Evolutionary conservation across 2,797 vertebrate species (phyloP), one percentile per base, ranked within the genome.

Genomic region (Macropodus opercularis): DNA sequence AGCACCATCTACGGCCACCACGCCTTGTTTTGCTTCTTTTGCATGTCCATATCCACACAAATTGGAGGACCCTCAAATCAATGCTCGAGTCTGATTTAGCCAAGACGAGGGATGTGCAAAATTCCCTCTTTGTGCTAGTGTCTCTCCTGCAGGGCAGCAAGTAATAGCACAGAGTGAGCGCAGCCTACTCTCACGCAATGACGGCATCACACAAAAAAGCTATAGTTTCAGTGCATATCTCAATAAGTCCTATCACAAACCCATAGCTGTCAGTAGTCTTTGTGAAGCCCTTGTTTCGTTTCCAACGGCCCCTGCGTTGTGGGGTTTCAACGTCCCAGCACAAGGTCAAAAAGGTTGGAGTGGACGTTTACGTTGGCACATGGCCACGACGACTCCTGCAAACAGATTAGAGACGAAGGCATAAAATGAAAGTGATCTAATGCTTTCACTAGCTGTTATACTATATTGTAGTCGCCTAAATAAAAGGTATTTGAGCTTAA

Each of bases 401-500:
- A n/a, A 22, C 21, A 50, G 59, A 69, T 66, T 32, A 75, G 27
- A 65, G 52, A 6, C 35, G 7, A 32, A 51, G 21, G 56, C 46
- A 10, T 47, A 58, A 40, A 41, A 14, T 23, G 31, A 61, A 19
- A 43, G 32, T n/a, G n/a, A n/a, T n/a, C n/a, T n/a, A 36, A 42
- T 23, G 13, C 35, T 54, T 49, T 21, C n/a, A 47, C 46, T 43
- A 34, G 10, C 12, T 15, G 3, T 29, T 58, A 23, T 8, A n/a
- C n/a, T n/a, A n/a, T n/a, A n/a, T n/a, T n/a, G n/a, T n/a, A n/a
- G n/a, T n/a, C n/a, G n/a, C n/a, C n/a, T n/a, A n/a, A n/a, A n/a
- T n/a, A n/a, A n/a, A n/a, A n/a, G n/a, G n/a, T n/a, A n/a, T n/a
- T n/a, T n/a, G n/a, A n/a, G n/a, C n/a, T n/a, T n/a, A n/a, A n/a